These are phyloP conservation scores for Toxotes lorentzi DNA, from an alignment of 2,797 vertebrate species.

Conservation along the genomic window DNA sequence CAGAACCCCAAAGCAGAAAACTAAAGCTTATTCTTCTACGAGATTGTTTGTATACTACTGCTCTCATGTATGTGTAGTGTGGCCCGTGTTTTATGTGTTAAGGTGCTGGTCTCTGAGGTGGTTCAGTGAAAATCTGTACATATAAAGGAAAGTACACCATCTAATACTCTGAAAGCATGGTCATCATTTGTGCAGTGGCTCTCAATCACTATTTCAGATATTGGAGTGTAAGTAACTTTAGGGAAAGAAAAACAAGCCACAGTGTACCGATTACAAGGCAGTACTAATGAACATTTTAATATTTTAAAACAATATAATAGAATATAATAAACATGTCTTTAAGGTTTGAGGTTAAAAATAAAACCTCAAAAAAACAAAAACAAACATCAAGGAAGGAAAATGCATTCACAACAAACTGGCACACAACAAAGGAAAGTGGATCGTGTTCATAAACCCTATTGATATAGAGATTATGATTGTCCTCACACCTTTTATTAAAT, in stretches of 20 bases:
- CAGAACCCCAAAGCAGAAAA: constrained; percentile 66
- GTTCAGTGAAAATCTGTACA: constrained; percentile 84
- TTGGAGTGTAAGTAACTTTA: not conserved
- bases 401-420: not conserved
- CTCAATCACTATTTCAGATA: constrained; percentile 8
- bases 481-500: not conserved
- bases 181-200: constrained; percentile 51
- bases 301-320: not conserved
- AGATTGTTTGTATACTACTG: constrained; percentile 80
- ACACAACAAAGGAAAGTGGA: not conserved
- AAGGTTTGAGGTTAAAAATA: not conserved
- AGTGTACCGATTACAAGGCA: not conserved
- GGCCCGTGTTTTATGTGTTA: constrained; percentile 85
- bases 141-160: constrained; percentile 86
- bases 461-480: not conserved
- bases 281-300: not conserved
- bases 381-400: not conserved
- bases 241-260: not conserved
- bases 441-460: not conserved
- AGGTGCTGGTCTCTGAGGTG: constrained; percentile 79
- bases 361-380: too few species aligned
- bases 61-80: constrained; percentile 83
- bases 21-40: constrained; percentile 87
- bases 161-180: constrained; percentile 55
- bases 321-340: not conserved